Evolutionary conservation across 2,888 invertebrate species (phyloP).

Genomic region (Zeuzera pyrina): DNA sequence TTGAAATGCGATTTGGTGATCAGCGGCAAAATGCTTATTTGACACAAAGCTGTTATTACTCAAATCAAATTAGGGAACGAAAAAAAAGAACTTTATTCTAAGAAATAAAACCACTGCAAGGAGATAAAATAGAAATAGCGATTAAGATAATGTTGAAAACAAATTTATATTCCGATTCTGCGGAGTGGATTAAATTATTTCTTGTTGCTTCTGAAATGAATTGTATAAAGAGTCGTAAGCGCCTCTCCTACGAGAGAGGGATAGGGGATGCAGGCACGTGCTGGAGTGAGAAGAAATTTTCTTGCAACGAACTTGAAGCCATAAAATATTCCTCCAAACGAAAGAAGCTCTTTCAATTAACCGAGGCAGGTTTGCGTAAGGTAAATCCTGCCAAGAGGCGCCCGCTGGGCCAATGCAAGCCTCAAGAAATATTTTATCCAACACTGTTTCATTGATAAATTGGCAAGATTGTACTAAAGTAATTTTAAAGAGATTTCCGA

Average conservation of each 20-base stretch:
- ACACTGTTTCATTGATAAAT: constrained; percentile 18
- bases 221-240: constrained; percentile 33
- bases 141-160: constrained; percentile 57
- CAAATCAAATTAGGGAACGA: constrained; percentile 9
- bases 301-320: constrained; percentile 32
- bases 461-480: no score
- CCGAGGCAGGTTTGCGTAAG: constrained; percentile 59
- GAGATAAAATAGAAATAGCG: constrained; percentile 48
- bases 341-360: constrained; percentile 70
- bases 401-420: constrained; percentile 34
- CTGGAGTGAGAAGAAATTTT: constrained; percentile 41
- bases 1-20: no score
- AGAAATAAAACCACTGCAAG: constrained; percentile 34
- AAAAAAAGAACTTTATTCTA: constrained; percentile 26
- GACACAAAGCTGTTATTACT: no score
- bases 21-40: no score
- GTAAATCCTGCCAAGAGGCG: constrained; percentile 52
- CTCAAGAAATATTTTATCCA: constrained; percentile 34
- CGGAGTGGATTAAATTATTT: constrained; percentile 60
- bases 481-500: no score
- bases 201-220: constrained; percentile 49
- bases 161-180: constrained; percentile 59
- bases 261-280: constrained; percentile 37
- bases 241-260: constrained; percentile 34
- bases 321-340: constrained; percentile 65